These are phyloP conservation scores for Atta texana DNA, from an alignment of 1,140 invertebrate species.

Conservation along the genomic window DNA sequence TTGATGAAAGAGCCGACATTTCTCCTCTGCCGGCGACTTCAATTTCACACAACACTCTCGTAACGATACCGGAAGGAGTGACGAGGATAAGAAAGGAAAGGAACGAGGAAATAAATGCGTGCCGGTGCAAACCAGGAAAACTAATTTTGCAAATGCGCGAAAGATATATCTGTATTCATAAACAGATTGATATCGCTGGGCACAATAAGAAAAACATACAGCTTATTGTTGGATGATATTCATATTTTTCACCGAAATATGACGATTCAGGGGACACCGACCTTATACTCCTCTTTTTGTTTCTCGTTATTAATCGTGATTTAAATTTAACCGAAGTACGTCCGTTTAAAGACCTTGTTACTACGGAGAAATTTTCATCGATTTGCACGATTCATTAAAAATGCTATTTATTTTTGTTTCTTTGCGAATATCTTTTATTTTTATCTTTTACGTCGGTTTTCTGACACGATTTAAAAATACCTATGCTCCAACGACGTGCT, in stretches of 20 bases:
- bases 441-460: conserved; percentile 32
- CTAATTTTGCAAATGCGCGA: conserved; percentile 68
- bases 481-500: conserved; percentile 13
- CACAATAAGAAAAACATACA: neutral
- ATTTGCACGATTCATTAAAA: conserved; percentile 59
- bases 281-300: neutral
- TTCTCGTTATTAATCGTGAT: conserved; percentile 27
- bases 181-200: conserved; percentile 35
- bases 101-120: conserved; percentile 58
- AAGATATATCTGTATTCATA: conserved; percentile 32
- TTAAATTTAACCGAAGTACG: conserved; percentile 61
- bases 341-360: conserved; percentile 65
- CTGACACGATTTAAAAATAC: conserved; percentile 53
- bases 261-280: neutral
- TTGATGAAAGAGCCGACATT: conserved; percentile 49
- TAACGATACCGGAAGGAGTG: conserved; percentile 52
- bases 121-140: conserved; percentile 21
- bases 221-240: neutral
- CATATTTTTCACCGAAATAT: neutral
- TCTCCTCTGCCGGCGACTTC: conserved; percentile 25
- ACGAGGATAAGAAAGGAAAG: neutral
- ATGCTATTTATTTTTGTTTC: conserved; percentile 30
- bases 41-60: conserved; percentile 68
- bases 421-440: conserved; percentile 50
- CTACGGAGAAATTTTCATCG: conserved; percentile 25